Conservation (phyloP, 2,888 invertebrate species). For the Eupithecia centaureata region DNA sequence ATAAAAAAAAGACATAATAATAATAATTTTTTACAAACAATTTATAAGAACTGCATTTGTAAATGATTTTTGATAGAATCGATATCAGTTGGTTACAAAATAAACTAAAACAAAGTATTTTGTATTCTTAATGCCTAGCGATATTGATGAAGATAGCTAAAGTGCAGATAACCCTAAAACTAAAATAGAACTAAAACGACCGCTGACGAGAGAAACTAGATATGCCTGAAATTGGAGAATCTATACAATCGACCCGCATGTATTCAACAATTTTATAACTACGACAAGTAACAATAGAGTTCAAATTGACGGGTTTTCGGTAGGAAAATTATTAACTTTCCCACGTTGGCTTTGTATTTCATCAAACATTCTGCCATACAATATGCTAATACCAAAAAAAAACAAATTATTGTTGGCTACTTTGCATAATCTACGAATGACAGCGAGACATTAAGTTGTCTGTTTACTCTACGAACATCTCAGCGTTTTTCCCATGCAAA, state of each 20-base stretch:
- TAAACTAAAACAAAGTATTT: no score
- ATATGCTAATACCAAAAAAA: slow-evolving; percentile 75
- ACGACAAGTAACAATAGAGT: slow-evolving; percentile 29
- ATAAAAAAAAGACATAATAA: no score
- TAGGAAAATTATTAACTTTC: slow-evolving; percentile 57
- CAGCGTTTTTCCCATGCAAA: slow-evolving; percentile 24
- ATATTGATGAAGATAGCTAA: no score
- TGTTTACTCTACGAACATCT: slow-evolving; percentile 54
- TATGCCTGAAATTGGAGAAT: slow-evolving; percentile 38
- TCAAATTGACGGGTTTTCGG: slow-evolving; percentile 36
- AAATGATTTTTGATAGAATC: no score
- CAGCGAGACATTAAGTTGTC: slow-evolving; percentile 72
- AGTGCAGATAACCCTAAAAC: neutral
- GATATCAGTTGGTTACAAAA: no score
- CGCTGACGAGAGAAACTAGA: slow-evolving; percentile 30
- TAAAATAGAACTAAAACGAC: slow-evolving; percentile 30
- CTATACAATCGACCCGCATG: slow-evolving; percentile 16
- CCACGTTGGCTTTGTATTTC: slow-evolving; percentile 71
- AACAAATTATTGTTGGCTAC: slow-evolving; percentile 66
- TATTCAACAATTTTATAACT: slow-evolving; percentile 5
- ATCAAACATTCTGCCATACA: slow-evolving; percentile 68
- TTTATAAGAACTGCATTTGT: no score
- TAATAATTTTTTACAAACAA: no score
- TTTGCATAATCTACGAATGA: slow-evolving; percentile 78
- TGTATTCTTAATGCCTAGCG: no score